A percentile compares a stretch with the other conserved stretches of the same genome.
Conservation (phyloP, 2,888 invertebrate genomes). For the Oxytorus armatus region DNA sequence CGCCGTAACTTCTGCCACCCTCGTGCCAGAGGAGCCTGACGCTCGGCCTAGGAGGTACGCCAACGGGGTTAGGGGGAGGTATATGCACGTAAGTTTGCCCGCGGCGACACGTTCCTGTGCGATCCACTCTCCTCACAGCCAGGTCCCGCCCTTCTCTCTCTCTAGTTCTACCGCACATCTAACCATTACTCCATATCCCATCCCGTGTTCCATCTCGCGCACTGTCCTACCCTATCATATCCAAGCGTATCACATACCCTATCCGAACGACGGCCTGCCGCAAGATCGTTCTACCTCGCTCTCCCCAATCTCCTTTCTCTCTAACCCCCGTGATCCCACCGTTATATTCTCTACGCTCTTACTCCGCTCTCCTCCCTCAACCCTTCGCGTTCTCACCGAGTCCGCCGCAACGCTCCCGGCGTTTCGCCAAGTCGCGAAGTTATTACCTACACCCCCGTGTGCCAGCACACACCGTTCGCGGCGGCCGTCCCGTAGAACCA, state of each 20-base stretch:
- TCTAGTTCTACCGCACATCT: conserved; percentile 35
- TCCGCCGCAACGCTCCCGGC: conserved; percentile 66
- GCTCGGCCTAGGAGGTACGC: conserved; percentile 73
- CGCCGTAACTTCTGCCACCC: conserved; percentile 83
- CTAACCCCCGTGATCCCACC: conserved; percentile 33
- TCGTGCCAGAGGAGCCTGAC: conserved; percentile 80
- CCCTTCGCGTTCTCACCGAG: conserved; percentile 18
- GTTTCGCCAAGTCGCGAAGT: conserved; percentile 72
- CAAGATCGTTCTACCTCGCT: conserved; percentile 42
- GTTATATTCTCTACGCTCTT: conserved; percentile 47
- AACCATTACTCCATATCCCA: conserved; percentile 49
- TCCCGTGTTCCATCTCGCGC: conserved; percentile 38
- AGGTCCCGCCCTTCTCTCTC: conserved; percentile 14
- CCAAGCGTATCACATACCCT: conserved; percentile 70
- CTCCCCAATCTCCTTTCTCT: conserved; percentile 15
- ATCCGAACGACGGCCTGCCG: conserved; percentile 50
- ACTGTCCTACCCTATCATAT: conserved; percentile 78
- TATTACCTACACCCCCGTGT: conserved; percentile 62
- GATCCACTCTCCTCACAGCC: conserved; percentile 52
- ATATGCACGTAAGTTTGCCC: conserved; percentile 79
- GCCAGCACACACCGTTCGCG: not conserved
- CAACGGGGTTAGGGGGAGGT: conserved; percentile 66
- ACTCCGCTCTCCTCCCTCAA: conserved; percentile 5
- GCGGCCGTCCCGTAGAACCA: not conserved
- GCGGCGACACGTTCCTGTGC: conserved; percentile 77